phyloP scores from a whole-genome alignment of 2,797 vertebrate genomes.

The Melanotaenia nigrans region DNA sequence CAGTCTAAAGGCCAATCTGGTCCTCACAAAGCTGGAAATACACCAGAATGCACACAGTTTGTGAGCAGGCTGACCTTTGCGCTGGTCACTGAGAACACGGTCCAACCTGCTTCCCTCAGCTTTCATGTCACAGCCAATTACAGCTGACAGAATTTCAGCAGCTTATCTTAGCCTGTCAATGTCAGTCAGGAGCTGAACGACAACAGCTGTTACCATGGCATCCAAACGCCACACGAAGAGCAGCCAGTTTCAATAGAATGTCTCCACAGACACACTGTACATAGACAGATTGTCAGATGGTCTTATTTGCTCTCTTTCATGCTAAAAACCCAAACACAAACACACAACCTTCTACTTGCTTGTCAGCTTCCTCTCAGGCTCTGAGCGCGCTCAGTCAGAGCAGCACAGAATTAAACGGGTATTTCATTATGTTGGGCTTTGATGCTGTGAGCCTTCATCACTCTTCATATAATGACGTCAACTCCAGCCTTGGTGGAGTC shows the following conservation, averaged over 20 bases:
- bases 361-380: conserved; percentile 31
- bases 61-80: conserved; percentile 22
- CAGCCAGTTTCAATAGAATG: neutral
- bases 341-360: conserved; percentile 13
- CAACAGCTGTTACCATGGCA: conserved; percentile 45
- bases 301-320: conserved; percentile 14
- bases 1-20: neutral
- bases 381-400: conserved; percentile 29
- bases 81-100: conserved; percentile 7
- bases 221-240: conserved; percentile 16
- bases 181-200: conserved; percentile 31
- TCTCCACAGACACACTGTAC: neutral
- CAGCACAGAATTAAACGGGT: conserved; percentile 19
- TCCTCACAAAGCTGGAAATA: conserved; percentile 13
- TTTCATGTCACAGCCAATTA: conserved; percentile 37
- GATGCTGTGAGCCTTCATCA: conserved; percentile 11
- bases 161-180: conserved; percentile 42
- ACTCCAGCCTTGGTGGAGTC: neutral
- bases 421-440: conserved; percentile 22
- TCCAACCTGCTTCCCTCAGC: conserved; percentile 9
- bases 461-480: neutral
- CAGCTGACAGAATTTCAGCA: conserved; percentile 16
- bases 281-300: conserved; percentile 14
- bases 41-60: neutral
- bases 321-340: neutral